A percentile compares a stretch with the other conserved stretches of the same genome.
These are phyloP conservation scores for Xiphophorus maculatus DNA, from an alignment of 2,113 vertebrate species.

Conservation along the genomic window DNA sequence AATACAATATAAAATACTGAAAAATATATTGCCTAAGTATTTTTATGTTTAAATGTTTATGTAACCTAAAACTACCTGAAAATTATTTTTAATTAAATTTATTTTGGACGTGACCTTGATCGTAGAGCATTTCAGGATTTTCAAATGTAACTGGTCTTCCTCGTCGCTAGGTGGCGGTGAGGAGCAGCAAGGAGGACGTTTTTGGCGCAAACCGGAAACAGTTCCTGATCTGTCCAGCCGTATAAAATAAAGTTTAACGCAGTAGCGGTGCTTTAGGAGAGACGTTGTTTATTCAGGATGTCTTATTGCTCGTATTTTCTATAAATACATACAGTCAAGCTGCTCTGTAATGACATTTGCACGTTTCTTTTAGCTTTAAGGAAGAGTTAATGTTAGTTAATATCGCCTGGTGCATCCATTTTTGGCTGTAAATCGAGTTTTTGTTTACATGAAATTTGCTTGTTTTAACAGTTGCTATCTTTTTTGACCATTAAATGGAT, in stretches of 20 bases:
- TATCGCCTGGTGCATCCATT: slow-evolving; percentile 19
- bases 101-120: background rate
- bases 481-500: slow-evolving; percentile 60
- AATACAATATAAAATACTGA: too few relatives aligned
- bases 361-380: background rate
- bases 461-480: background rate
- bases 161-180: slow-evolving; percentile 13
- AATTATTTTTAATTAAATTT: background rate
- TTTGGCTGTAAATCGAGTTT: background rate
- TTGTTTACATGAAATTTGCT: background rate
- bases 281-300: too few relatives aligned
- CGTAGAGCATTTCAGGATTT: background rate
- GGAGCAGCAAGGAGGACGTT: background rate
- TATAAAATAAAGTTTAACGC: slow-evolving; percentile 18
- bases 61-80: too few relatives aligned
- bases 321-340: background rate
- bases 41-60: too few relatives aligned
- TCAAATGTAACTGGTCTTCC: slow-evolving; percentile 29
- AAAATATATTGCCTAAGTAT: too few relatives aligned
- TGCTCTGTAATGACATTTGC: background rate
- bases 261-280: background rate
- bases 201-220: slow-evolving; percentile 65
- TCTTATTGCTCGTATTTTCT: background rate
- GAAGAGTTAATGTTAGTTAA: background rate
- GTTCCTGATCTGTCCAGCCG: slow-evolving; percentile 7